These are phyloP conservation scores for Mormyrus lacerda DNA, from an alignment of 2,113 vertebrate species.

Conservation along the genomic window DNA sequence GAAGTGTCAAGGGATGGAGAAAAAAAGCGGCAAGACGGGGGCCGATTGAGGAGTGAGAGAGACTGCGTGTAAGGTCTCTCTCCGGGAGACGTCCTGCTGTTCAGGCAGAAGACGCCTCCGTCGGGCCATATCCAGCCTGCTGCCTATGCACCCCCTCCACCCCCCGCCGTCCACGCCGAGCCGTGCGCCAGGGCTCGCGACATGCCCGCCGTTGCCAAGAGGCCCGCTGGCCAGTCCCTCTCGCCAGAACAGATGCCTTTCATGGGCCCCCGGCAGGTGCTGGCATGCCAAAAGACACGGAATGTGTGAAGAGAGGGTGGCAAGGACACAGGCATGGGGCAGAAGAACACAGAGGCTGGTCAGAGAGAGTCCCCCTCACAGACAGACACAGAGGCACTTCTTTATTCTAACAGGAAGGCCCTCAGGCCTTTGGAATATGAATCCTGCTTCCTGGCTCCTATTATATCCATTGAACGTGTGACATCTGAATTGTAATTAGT, in stretches of 20 bases:
- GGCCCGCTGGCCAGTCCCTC: conserved; percentile 63
- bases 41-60: conserved; percentile 57
- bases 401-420: conserved; percentile 12
- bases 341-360: conserved; percentile 53
- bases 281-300: conserved; percentile 56
- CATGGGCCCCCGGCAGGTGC: conserved; percentile 70
- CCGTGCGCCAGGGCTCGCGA: conserved; percentile 70
- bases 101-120: conserved; percentile 80
- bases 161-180: conserved; percentile 49
- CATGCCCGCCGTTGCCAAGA: conserved; percentile 62
- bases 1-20: conserved; percentile 37
- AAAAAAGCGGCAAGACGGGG: conserved; percentile 42
- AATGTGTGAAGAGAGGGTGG: conserved; percentile 48
- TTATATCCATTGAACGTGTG: conserved; percentile 55
- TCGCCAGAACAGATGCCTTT: conserved; percentile 88
- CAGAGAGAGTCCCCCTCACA: conserved; percentile 43
- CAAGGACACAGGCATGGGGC: conserved; percentile 46
- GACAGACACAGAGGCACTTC: neutral
- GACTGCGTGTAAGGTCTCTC: conserved; percentile 71
- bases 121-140: conserved; percentile 75
- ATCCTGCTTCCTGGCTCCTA: conserved; percentile 62
- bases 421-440: conserved; percentile 56
- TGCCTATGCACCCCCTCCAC: conserved; percentile 40
- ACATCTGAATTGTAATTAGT: conserved; percentile 61
- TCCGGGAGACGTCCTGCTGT: conserved; percentile 95